Evolutionary conservation across 2,797 vertebrate genomes (phyloP), one percentile per base, ranked within the genome.

Genomic region (Adelosebastes latens): DNA sequence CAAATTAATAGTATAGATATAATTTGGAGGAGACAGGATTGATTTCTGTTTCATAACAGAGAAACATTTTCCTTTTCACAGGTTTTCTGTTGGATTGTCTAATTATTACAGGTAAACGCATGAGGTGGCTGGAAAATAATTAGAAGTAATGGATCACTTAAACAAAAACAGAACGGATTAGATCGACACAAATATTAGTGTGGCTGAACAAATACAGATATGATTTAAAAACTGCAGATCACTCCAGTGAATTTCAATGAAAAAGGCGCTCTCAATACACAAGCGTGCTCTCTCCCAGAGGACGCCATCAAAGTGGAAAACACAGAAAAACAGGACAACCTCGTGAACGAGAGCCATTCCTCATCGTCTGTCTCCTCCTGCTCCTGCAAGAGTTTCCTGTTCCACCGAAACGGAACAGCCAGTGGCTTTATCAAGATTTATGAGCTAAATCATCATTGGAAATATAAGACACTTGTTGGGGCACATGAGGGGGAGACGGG

Each of bases 401-500:
- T 92, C 82, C 88, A 91, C 78, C 32, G 29, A 90, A 93, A 92
- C 80, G 86, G 90, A 94, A 93, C 91, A 92, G 94, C 93, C 92
- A 83, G 82, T 87, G 89, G 92, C 91, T 93, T 92, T 92, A 94
- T 94, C 89, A 94, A 92, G 94, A 95, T 95, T 94, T 95, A 95
- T 93, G 94, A 90, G 92, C 88, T 68, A 89, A 92, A 91, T 94
- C 91, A 93, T 91, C 91, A 92, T 92, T 90, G 92, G 93, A 95
- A 94, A 94, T 94, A 95, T 91, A 91, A 94, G 92, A 94, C 93
- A 94, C 92, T 93, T 93, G 91, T 88, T 89, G 88, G 86, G 88
- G 87, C 72, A 80, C 65, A 49, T 20, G 46, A 69, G 61, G 81
- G 83, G 84, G 78, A 81, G 78, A 84, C 68, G 77, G 8, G 72